These are phyloP conservation scores for Neosilurus mollespiculum DNA, from an alignment of 2,797 vertebrate genomes.

Conservation along the genomic window DNA sequence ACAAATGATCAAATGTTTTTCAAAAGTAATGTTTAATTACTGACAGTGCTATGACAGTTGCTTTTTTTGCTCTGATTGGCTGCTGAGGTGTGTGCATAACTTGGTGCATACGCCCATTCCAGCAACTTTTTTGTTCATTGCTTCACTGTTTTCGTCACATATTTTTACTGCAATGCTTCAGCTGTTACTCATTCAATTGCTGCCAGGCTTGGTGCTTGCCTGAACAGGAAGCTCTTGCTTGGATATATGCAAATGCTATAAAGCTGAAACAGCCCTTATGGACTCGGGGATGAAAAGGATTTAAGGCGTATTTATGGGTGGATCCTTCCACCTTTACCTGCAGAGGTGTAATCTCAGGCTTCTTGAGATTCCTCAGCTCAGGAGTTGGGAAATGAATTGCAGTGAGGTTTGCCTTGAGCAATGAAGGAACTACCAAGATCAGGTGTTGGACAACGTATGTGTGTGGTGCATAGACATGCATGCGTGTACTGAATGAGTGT, in stretches of 20 bases:
- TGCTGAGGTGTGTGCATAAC: constrained; percentile 1
- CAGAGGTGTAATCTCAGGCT: not conserved
- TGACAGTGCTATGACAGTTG: not conserved
- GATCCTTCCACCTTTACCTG: constrained; percentile 1
- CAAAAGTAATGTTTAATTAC: not conserved
- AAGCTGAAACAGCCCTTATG: not conserved
- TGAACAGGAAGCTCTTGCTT: constrained; percentile 21
- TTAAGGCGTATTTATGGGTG: not conserved
- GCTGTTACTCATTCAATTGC: constrained; percentile 3
- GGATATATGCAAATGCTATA: constrained; percentile 11
- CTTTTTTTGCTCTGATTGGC: not conserved
- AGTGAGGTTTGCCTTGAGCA: not conserved
- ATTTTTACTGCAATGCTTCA: constrained; percentile 28
- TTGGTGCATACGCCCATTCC: not conserved
- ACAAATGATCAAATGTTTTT: not conserved
- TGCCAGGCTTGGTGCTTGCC: constrained; percentile 23
- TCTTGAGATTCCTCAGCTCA: not conserved
- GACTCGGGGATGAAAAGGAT: not conserved
- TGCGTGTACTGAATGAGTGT: constrained; percentile 2
- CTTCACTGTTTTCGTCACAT: constrained; percentile 3
- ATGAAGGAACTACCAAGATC: not conserved
- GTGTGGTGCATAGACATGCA: constrained; percentile 6
- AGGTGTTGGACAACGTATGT: not conserved
- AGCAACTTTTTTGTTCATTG: not conserved
- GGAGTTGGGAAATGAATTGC: not conserved